A percentile compares a stretch with the other conserved stretches of the same genome.
Conservation (phyloP, 2,113 vertebrate genomes). For the Seriola quinqueradiata region DNA sequence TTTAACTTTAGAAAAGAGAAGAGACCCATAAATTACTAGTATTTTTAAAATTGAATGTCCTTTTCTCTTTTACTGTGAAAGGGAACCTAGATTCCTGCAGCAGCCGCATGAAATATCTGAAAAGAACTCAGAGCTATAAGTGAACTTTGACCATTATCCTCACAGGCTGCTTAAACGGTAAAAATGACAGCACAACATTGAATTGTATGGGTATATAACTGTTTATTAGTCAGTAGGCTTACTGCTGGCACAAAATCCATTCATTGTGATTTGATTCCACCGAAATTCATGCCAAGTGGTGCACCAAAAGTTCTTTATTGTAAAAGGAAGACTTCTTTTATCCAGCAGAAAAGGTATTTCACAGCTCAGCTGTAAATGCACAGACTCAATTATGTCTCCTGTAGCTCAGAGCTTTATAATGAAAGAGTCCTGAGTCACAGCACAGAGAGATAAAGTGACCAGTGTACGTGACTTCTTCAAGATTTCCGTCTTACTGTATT, state of each 20-base stretch:
- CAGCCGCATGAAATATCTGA: background rate
- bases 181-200: background rate
- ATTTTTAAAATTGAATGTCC: background rate
- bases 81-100: background rate
- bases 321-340: conserved; percentile 28
- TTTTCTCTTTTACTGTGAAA: background rate
- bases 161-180: background rate
- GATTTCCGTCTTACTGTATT: conserved; percentile 50
- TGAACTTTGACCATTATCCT: background rate
- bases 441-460: conserved; percentile 56
- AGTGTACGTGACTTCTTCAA: conserved; percentile 12
- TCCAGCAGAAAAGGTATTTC: conserved; percentile 39
- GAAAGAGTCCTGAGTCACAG: conserved; percentile 40
- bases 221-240: background rate
- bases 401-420: conserved; percentile 42
- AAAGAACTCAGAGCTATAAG: background rate
- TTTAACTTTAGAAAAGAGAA: background rate
- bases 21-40: background rate
- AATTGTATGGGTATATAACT: background rate
- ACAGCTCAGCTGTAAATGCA: conserved; percentile 38
- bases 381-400: conserved; percentile 55
- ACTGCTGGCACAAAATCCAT: background rate
- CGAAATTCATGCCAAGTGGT: background rate
- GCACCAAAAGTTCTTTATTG: conserved; percentile 16
- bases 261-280: conserved; percentile 24